These are phyloP conservation scores for Arbacia lixula DNA, from an alignment of 53 echinoderm and acorn worm species.

Conservation along the genomic window DNA sequence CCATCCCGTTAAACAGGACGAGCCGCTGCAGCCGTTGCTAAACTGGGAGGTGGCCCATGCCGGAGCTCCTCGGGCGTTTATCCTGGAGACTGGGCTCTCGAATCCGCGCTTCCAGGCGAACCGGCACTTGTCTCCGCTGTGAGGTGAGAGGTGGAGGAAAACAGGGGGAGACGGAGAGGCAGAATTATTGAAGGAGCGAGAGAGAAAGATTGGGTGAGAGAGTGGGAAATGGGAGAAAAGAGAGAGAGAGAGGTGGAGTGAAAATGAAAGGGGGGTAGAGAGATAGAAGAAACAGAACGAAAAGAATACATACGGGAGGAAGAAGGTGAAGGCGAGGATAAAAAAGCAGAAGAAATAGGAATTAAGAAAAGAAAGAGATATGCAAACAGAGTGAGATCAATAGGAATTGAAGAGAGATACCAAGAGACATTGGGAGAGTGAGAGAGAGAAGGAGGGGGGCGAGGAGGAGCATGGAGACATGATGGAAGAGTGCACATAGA, in stretches of 20 bases:
- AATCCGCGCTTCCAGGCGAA: conserved; percentile 54
- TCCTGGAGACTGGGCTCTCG: conserved; percentile 15
- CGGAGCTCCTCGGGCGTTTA: conserved; percentile 49
- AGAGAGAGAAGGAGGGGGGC: too few species aligned
- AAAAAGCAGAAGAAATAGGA: too few species aligned
- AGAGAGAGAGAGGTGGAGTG: background rate
- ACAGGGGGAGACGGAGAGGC: background rate
- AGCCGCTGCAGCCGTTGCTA: conserved; percentile 38
- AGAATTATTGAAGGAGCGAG: background rate
- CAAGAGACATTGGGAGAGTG: too few species aligned
- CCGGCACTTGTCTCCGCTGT: conserved; percentile 39
- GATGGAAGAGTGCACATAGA: too few species aligned
- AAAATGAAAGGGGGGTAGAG: background rate
- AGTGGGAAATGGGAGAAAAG: background rate
- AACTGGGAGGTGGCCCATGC: conserved; percentile 46
- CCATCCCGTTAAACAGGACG: conserved; percentile 42
- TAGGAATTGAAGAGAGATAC: too few species aligned
- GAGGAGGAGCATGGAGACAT: too few species aligned
- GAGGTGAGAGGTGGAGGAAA: background rate
- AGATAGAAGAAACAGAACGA: background rate
- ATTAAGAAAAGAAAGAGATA: too few species aligned
- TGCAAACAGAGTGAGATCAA: too few species aligned
- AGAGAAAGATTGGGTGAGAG: background rate
- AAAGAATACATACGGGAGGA: too few species aligned
- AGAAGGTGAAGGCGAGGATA: background rate